A percentile compares a stretch with the other conserved stretches of the same genome.
phyloP scores from a whole-genome alignment of 1,140 invertebrate genomes.

The Leptinotarsa defecta region DNA sequence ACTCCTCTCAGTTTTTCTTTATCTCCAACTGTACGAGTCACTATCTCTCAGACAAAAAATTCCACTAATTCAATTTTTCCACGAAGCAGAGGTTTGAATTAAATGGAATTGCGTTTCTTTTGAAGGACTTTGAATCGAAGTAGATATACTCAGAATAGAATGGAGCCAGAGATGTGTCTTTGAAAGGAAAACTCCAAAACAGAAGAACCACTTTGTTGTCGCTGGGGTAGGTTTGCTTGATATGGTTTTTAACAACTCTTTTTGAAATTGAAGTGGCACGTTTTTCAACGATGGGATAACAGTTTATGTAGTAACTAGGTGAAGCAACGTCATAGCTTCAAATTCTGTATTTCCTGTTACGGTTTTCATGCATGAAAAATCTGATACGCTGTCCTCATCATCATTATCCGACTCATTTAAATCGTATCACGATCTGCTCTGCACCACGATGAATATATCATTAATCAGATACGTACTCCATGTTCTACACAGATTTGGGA shows the following conservation, averaged over 20 bases:
- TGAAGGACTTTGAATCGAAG: neutral
- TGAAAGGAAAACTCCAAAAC: no score
- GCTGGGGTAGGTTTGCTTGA: no score
- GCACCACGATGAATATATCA: neutral
- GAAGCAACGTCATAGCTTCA: no score
- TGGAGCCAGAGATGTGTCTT: no score
- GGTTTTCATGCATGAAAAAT: no score
- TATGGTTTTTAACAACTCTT: no score
- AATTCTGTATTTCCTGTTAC: no score
- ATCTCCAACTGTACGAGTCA: neutral
- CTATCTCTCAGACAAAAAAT: neutral
- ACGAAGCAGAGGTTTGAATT: neutral
- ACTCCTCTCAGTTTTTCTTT: neutral
- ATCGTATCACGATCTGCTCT: neutral
- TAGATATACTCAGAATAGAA: neutral
- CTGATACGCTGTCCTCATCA: neutral
- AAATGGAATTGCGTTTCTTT: neutral
- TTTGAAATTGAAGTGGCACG: no score
- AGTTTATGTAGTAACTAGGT: no score
- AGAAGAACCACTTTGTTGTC: no score
- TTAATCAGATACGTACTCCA: neutral
- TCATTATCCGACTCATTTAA: conserved; percentile 3
- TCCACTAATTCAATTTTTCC: neutral
- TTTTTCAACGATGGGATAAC: no score
- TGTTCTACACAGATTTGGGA: no score